phyloP scores from a whole-genome alignment of 1,140 invertebrate genomes.

The Bicyclus anynana region DNA sequence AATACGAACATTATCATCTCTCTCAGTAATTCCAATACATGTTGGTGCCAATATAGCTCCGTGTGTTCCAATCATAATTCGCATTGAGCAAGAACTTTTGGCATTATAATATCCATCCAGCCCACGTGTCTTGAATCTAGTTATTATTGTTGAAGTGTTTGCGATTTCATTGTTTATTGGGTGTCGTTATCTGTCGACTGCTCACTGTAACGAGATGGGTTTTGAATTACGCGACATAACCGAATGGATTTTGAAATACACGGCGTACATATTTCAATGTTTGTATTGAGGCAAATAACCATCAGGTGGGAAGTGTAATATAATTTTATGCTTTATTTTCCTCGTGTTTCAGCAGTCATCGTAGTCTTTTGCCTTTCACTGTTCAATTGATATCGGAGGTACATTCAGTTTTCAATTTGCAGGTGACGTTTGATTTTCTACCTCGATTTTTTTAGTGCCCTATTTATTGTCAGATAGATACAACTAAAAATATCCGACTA shows the following conservation, averaged over 20 bases:
- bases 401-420: no score
- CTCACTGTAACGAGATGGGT: constrained; percentile 30
- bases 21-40: background rate
- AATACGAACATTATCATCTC: background rate
- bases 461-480: no score
- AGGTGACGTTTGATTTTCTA: no score
- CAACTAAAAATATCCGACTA: no score
- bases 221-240: constrained; percentile 18
- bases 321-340: background rate
- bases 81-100: constrained; percentile 45
- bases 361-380: no score
- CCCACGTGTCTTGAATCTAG: constrained; percentile 43
- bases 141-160: constrained; percentile 45
- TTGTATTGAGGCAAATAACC: background rate
- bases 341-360: no score
- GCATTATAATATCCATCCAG: constrained; percentile 38
- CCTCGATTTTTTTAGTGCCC: no score
- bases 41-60: constrained; percentile 14
- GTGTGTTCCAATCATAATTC: constrained; percentile 29
- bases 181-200: constrained; percentile 34
- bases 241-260: background rate
- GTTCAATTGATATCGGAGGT: no score
- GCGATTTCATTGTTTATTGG: constrained; percentile 50
- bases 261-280: background rate
- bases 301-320: background rate